Percentiles rank a stretch among this genome's conserved stretches.
These are phyloP conservation scores for Cephus sareptanus DNA, from an alignment of 2,888 invertebrate genomes.

Conservation along the genomic window DNA sequence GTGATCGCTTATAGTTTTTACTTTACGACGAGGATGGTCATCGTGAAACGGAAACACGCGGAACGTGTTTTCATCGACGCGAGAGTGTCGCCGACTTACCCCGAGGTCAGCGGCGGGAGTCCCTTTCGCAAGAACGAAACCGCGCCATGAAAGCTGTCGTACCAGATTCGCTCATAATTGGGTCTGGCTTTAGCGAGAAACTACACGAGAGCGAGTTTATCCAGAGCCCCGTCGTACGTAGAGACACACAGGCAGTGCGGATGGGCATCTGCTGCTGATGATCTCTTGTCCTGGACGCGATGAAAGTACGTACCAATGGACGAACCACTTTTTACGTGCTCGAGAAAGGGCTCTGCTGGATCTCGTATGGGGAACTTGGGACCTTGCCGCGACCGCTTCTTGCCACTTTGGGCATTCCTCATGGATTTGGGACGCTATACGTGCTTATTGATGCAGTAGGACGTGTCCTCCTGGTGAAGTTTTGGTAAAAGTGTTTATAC, in stretches of 20 bases:
- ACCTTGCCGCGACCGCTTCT: conserved; percentile 5
- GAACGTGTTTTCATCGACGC: no score
- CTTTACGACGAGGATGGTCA: no score
- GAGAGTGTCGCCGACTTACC: not conserved
- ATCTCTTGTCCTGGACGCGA: not conserved
- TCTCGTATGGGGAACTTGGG: not conserved
- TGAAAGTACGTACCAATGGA: conserved; percentile 1
- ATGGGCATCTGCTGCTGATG: no score
- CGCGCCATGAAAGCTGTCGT: conserved; percentile 26
- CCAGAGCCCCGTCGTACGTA: no score
- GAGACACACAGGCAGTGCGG: no score
- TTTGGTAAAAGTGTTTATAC: no score
- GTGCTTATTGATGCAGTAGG: no score
- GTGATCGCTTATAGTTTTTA: no score
- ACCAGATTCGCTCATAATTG: conserved; percentile 30
- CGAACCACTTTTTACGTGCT: not conserved
- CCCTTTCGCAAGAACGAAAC: conserved; percentile 1
- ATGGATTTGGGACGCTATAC: no score
- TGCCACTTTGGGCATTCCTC: not conserved
- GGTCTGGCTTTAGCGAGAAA: conserved; percentile 17
- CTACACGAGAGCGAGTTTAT: not conserved
- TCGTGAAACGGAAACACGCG: no score
- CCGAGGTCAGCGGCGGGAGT: conserved; percentile 1
- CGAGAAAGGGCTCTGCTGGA: not conserved
- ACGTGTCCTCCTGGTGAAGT: no score